These are phyloP conservation scores for Gobio occitaniae DNA, from an alignment of 2,797 vertebrate species.

Conservation along the genomic window DNA sequence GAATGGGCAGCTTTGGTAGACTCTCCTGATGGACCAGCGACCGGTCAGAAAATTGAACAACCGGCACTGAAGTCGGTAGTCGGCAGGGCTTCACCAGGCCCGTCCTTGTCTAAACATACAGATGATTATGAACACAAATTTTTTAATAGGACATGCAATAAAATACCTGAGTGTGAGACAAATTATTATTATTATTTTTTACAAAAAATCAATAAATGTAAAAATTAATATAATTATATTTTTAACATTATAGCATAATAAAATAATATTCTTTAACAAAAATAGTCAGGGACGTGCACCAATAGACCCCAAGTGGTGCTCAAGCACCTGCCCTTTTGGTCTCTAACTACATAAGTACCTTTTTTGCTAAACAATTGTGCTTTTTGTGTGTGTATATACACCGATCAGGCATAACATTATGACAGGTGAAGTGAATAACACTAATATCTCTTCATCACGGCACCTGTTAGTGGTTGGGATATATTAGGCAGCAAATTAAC, in stretches of 20 bases:
- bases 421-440: too few relatives aligned
- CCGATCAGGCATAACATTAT: too few relatives aligned
- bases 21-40: constrained; percentile 87
- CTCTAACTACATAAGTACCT: too few relatives aligned
- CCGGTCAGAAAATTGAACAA: constrained; percentile 76
- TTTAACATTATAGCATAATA: neutral
- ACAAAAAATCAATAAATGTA: neutral
- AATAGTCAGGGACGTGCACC: neutral
- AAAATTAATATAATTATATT: neutral
- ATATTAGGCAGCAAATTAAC: too few relatives aligned
- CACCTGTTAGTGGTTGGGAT: too few relatives aligned
- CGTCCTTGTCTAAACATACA: constrained; percentile 70
- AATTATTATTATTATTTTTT: neutral
- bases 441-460: too few relatives aligned
- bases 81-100: constrained; percentile 74
- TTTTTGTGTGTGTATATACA: too few relatives aligned
- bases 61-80: constrained; percentile 78
- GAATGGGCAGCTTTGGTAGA: constrained; percentile 87
- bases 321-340: too few relatives aligned
- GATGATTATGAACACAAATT: neutral
- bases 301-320: too few relatives aligned
- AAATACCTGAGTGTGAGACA: neutral
- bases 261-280: neutral
- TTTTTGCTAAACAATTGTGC: too few relatives aligned
- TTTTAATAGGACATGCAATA: neutral